Evolutionary conservation across 2,113 vertebrate genomes (phyloP), one percentile per base, ranked within the genome.

Genomic region (Podarcis muralis): DNA sequence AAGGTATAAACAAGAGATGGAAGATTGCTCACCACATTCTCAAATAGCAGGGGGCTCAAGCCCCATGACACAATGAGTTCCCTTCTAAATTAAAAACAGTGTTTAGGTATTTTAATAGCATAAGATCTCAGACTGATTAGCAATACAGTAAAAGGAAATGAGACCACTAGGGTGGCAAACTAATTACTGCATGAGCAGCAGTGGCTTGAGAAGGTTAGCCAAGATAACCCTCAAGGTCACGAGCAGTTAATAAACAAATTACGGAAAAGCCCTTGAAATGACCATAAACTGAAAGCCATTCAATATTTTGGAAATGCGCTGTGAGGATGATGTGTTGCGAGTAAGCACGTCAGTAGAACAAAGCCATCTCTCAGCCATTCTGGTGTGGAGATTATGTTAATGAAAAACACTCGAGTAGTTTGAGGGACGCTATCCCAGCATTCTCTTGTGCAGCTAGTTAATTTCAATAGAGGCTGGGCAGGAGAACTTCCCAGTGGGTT

Each of bases 311-410:
- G 23, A 94, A 93, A 88, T 59, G 71, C 0, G 83, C 1, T 65
- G 43, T 66, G 1, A 5, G 2, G 1, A 59, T 0, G n/a, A 6
- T 69, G 2, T 0, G 13, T 20, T 83, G 8, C 0, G 0, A 9
- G 0, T 90, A 86, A 88, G 37, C 1, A 7, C n/a, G 79, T 87
- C 35, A 6, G 2, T 5, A 1, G 66, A 2, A 20, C 20, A 86
- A 77, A 59, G 3, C 18, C 66, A 69, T 77, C 5, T 7, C 88
- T 92, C 23, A 86, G 32, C 82, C 0, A 4, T 79, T 71, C 35
- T 76, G 90, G 32, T 81, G 74, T 75, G 20, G 40, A 6, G 32
- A 5, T 66, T 0, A 53, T 75, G n/a, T 20, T 18, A 40, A 20
- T n/a, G 37, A 82, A 82, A 65, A 81, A 16, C 15, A 2, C 37